These are phyloP conservation scores for Fabriciana adippe DNA, from an alignment of 2,888 invertebrate genomes.

Conservation along the genomic window DNA sequence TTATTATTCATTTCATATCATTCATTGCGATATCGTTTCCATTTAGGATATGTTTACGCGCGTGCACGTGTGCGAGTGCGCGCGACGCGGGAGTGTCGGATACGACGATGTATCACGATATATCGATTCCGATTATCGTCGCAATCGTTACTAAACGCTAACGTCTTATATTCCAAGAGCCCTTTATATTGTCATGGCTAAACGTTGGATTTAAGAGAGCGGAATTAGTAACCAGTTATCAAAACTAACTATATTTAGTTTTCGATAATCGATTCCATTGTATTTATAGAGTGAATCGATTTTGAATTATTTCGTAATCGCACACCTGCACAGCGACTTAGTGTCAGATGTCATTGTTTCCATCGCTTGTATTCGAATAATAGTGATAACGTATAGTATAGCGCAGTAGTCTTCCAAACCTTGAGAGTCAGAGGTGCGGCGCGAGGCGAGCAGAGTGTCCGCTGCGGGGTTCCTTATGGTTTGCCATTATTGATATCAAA, in stretches of 20 bases:
- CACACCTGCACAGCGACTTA: conserved; percentile 10
- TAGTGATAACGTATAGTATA: conserved; percentile 73
- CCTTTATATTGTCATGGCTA: conserved; percentile 5
- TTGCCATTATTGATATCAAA: conserved; percentile 82
- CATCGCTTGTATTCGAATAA: conserved; percentile 65
- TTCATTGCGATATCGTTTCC: conserved; percentile 51
- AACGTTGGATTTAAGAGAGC: neutral
- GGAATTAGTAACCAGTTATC: neutral
- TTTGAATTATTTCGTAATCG: conserved; percentile 12
- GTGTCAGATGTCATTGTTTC: conserved; percentile 46
- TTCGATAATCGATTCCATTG: conserved; percentile 10
- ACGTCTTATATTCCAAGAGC: neutral
- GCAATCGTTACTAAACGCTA: neutral
- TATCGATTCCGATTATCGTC: neutral
- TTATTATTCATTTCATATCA: conserved; percentile 42
- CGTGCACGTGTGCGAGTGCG: conserved; percentile 15
- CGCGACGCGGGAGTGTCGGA: neutral
- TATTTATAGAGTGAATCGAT: conserved; percentile 17
- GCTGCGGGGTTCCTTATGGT: conserved; percentile 79
- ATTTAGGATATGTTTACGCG: conserved; percentile 54
- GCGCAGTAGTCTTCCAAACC: conserved; percentile 81
- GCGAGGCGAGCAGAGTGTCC: conserved; percentile 59
- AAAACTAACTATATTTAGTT: too few species aligned
- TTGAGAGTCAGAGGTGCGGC: conserved; percentile 62
- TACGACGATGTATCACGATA: neutral